Base-by-base conservation (phyloP, 2,113 vertebrate genomes). In the Zapus hudsonius region DNA sequence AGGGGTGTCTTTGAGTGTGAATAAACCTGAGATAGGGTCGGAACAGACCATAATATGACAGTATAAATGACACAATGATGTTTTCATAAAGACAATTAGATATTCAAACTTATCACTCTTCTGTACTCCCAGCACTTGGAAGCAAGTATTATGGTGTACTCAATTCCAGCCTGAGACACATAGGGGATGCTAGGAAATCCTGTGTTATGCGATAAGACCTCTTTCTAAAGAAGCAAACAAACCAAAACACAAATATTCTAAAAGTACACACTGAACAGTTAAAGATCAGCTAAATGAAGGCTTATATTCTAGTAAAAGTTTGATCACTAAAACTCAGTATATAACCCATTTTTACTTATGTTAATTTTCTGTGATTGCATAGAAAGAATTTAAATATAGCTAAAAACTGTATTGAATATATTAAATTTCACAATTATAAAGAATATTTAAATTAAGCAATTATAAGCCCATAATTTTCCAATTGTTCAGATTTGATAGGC, bases 401-500 rank as follows among this genome's bases (percentile, higher is more conserved):
- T 47, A 38, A 76, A n/a, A 74, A 36, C 5, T 55, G 13, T 38
- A 44, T 52, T 4, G 6, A 52, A 2, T 17, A 59, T 2, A 92
- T 64, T 92, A 63, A 59, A 31, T 33, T 86, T 79, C 1, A 66
- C 2, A 74, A 72, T 1, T 20, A 74, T 5, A 64, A 52, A 44
- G 19, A 2, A 74, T n/a, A 47, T 89, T 91, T 84, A 82, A 86
- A 82, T 47, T 55, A 61, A 38, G 57, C 67, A 81, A 74, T 89
- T 76, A 4, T n/a, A 84, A 16, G 7, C 22, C 70, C 19, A 42
- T 85, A 42, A 57, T 57, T 38, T 44, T 64, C 6, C 2, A 69
- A 72, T 42, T 76, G 87, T 84, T 29, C 78, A 23, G 12, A 55
- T 2, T 79, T 40, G 42, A 69, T 75, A 73, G 17, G 11, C 47